These are phyloP conservation scores for Acleris laterana DNA, from an alignment of 2,888 invertebrate species.

Conservation along the genomic window DNA sequence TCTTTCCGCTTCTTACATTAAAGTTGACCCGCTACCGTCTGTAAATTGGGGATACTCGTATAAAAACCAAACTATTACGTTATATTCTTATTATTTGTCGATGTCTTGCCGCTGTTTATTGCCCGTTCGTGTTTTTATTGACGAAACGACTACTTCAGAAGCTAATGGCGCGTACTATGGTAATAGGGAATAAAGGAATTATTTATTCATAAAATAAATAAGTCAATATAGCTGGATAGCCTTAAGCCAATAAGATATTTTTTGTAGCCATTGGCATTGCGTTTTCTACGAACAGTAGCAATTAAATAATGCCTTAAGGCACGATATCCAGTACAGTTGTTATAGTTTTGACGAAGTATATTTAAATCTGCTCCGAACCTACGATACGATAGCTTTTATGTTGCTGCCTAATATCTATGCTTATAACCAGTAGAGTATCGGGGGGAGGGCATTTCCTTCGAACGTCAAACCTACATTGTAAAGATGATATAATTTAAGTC, in stretches of 20 bases:
- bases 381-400: too few relatives aligned
- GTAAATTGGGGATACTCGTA: not conserved
- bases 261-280: not conserved
- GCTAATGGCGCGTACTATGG: conserved; percentile 37
- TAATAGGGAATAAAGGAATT: conserved; percentile 19
- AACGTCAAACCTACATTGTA: too few relatives aligned
- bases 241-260: conserved; percentile 4
- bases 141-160: conserved; percentile 35
- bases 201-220: conserved; percentile 19
- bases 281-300: not conserved
- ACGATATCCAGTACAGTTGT: not conserved
- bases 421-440: too few relatives aligned
- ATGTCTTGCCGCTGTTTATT: conserved; percentile 29
- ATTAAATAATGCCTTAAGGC: not conserved
- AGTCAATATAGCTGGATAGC: conserved; percentile 13
- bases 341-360: not conserved
- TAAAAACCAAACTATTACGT: not conserved
- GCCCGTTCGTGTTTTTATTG: conserved; percentile 36
- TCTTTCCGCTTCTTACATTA: not conserved
- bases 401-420: too few relatives aligned
- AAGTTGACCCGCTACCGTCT: conserved; percentile 1
- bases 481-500: too few relatives aligned
- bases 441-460: too few relatives aligned
- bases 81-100: conserved; percentile 9
- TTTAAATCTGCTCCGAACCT: too few relatives aligned